Conservation (phyloP, 2,113 vertebrate genomes). For the Amphilophus citrinellus region DNA sequence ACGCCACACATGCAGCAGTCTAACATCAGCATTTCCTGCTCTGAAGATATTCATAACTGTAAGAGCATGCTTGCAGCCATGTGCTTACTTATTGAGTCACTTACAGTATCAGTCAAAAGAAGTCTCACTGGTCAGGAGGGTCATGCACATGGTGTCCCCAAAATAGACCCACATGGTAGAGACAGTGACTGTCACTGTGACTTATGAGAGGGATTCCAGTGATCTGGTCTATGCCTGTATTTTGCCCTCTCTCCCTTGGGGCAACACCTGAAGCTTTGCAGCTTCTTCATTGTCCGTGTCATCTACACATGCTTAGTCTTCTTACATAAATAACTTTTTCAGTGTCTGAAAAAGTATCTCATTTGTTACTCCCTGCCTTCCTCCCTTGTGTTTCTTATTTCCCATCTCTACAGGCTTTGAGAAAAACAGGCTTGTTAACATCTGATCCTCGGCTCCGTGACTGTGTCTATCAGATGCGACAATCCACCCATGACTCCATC, state of each 20-base stretch:
- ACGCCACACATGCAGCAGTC: background rate
- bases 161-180: conserved; percentile 59
- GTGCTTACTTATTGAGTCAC: conserved; percentile 19
- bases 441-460: conserved; percentile 88
- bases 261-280: background rate
- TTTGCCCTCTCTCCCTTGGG: conserved; percentile 12
- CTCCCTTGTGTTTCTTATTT: background rate
- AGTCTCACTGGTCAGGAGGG: conserved; percentile 26
- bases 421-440: conserved; percentile 86
- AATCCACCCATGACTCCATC: conserved; percentile 76
- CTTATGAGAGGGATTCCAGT: background rate
- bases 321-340: conserved; percentile 6
- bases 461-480: conserved; percentile 84
- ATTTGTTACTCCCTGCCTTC: background rate
- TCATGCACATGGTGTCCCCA: conserved; percentile 47
- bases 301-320: background rate
- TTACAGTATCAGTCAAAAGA: conserved; percentile 18
- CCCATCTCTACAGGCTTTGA: conserved; percentile 79
- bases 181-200: conserved; percentile 22
- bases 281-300: background rate
- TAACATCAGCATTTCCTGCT: conserved; percentile 3
- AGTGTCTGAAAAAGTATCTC: background rate
- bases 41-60: conserved; percentile 18
- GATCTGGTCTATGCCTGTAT: background rate
- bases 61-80: background rate